These are phyloP conservation scores for Macrophya alboannulata DNA, from an alignment of 2,888 invertebrate genomes.

Conservation along the genomic window DNA sequence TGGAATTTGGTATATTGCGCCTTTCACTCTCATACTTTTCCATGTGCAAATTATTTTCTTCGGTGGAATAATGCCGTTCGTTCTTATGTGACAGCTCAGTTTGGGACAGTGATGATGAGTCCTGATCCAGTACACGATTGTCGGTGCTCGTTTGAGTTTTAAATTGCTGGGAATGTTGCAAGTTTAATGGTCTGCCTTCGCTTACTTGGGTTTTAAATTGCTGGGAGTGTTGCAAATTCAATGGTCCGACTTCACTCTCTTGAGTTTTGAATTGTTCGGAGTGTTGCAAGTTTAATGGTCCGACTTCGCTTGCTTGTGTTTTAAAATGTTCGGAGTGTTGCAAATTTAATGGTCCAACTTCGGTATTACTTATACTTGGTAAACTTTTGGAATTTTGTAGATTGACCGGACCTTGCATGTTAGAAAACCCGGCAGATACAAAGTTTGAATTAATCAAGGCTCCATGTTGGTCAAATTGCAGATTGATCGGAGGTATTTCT, in stretches of 20 bases:
- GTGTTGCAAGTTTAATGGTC: constrained; percentile 62
- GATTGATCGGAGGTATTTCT: constrained; percentile 73
- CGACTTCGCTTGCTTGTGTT: constrained; percentile 57
- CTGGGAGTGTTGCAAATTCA: constrained; percentile 62
- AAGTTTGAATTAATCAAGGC: constrained; percentile 75
- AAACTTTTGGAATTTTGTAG: constrained; percentile 38
- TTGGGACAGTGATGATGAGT: constrained; percentile 38
- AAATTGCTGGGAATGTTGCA: constrained; percentile 64
- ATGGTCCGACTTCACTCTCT: constrained; percentile 56
- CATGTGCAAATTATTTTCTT: constrained; percentile 60
- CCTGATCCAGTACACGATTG: constrained; percentile 57
- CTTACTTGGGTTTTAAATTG: constrained; percentile 60
- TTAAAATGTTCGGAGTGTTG: constrained; percentile 64
- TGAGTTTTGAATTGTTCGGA: constrained; percentile 62
- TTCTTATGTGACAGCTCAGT: constrained; percentile 49
- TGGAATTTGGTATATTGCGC: constrained; percentile 58
- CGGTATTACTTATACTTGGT: constrained; percentile 5
- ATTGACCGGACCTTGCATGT: constrained; percentile 55
- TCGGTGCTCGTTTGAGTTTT: constrained; percentile 60
- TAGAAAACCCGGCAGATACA: constrained; percentile 67
- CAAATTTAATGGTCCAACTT: constrained; percentile 59
- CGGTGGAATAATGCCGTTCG: constrained; percentile 61
- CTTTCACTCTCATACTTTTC: constrained; percentile 56
- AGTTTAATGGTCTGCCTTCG: constrained; percentile 59
- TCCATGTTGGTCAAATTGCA: constrained; percentile 78